Evolutionary conservation across 2,888 invertebrate species (phyloP).

Genomic region (Luperina testacea): DNA sequence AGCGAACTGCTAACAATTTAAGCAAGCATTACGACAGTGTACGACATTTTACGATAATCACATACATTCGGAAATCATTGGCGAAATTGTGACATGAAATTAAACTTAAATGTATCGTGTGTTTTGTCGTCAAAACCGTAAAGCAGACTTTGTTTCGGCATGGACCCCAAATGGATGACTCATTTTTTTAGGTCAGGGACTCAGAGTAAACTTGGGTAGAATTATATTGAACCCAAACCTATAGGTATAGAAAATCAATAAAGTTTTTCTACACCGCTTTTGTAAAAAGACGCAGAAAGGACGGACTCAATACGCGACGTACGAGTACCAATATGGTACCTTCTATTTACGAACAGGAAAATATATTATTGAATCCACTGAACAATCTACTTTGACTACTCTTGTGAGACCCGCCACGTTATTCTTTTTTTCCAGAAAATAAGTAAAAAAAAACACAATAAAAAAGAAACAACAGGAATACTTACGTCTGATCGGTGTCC

Average conservation of each 20-base stretch:
- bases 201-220: constrained; percentile 8
- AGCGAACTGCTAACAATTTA: constrained; percentile 16
- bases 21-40: constrained; percentile 16
- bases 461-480: constrained; percentile 45
- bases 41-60: constrained; percentile 20
- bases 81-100: constrained; percentile 36
- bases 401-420: not conserved
- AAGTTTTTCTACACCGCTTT: constrained; percentile 14
- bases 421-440: not conserved
- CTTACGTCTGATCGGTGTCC: constrained; percentile 98
- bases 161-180: constrained; percentile 13
- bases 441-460: not conserved
- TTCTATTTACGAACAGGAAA: constrained; percentile 17
- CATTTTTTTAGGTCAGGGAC: constrained; percentile 45
- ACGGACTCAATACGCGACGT: constrained; percentile 23
- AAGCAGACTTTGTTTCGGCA: constrained; percentile 42
- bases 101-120: constrained; percentile 26
- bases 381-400: constrained; percentile 12
- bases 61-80: constrained; percentile 47
- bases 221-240: constrained; percentile 44
- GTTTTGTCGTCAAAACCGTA: constrained; percentile 29
- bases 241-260: constrained; percentile 56
- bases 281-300: constrained; percentile 18
- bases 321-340: not conserved
- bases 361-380: constrained; percentile 20